Evolutionary conservation across 2,888 invertebrate species (phyloP), one percentile per base, ranked within the genome.

Genomic region (Meliscaeva auricollis): DNA sequence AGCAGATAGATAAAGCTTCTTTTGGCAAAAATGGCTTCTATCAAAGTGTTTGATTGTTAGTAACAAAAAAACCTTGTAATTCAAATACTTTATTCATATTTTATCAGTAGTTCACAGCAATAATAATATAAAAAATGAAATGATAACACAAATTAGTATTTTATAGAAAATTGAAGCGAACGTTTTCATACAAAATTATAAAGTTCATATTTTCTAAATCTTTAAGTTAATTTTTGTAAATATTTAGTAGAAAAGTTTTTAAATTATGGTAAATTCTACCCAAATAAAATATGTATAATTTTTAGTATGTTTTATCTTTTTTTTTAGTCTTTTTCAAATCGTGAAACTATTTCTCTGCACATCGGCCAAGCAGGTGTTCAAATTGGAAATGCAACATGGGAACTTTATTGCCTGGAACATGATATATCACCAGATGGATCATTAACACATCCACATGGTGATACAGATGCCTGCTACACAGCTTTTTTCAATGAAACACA

Each of bases 311-410:
- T 9, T 1, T 17, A 6, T 11, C 22, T 56, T 1, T 22, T 7
- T 38, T 58, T 62, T 2, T 1, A 52, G 41, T 68, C 15, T 30
- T 89, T 89, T 87, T 88, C 88, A 20, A 88, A 91, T 91, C 95
- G 96, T 93, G 96, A 96, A 93, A 96, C 96, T 93, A 96, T 96
- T 89, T 96, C 96, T 66, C 94, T 96, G 91, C 96, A 96, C 92
- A 94, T 96, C 88, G 96, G 96, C 13, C 96, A 96, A 93, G 96
- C 96, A 60, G 96, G 96, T 64, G 95, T 96, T 46, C 96, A 96
- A 93, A 96, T 96, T 92, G 96, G 96, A 38, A 96, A 95, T 90
- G 94, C 96, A 52, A 96, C 96, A 89, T 96, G 96, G 96, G 96
- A 96, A 91, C 93, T 96, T 54, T 96, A 96, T 91, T 96, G 96